These are phyloP conservation scores for Polylopha cassiicola DNA, from an alignment of 2,888 invertebrate genomes.

Conservation along the genomic window DNA sequence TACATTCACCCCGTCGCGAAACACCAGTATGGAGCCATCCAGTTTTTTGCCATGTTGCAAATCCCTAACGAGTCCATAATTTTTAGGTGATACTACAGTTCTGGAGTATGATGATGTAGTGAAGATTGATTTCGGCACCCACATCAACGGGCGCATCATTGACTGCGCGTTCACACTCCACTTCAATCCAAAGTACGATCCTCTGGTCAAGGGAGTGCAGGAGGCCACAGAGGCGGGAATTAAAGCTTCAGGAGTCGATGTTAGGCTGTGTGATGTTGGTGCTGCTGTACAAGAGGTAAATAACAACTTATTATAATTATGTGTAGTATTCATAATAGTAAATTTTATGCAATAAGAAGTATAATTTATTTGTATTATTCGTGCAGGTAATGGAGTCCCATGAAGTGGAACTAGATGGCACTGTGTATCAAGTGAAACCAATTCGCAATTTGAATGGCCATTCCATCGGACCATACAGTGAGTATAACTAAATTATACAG, in stretches of 20 bases:
- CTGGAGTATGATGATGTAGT: constrained; percentile 97
- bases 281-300: constrained; percentile 93
- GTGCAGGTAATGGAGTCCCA: constrained; percentile 97
- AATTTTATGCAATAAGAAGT: neutral
- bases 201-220: constrained; percentile 94
- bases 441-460: constrained; percentile 99
- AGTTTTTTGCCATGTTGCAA: too few relatives aligned
- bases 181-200: constrained; percentile 97
- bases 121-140: constrained; percentile 99
- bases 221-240: constrained; percentile 99
- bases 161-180: constrained; percentile 99
- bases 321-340: neutral
- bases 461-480: constrained; percentile 98
- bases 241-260: constrained; percentile 96
- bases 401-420: constrained; percentile 97
- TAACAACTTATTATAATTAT: neutral
- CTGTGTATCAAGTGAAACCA: constrained; percentile 96
- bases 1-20: too few relatives aligned
- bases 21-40: too few relatives aligned
- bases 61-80: neutral
- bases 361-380: constrained; percentile 5
- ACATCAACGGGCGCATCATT: constrained; percentile 98
- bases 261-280: constrained; percentile 96
- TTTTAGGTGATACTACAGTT: constrained; percentile 90
- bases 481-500: constrained; percentile 45